Evolutionary conservation across 2,888 invertebrate species (phyloP).

Genomic region (Osmoderma eremita): DNA sequence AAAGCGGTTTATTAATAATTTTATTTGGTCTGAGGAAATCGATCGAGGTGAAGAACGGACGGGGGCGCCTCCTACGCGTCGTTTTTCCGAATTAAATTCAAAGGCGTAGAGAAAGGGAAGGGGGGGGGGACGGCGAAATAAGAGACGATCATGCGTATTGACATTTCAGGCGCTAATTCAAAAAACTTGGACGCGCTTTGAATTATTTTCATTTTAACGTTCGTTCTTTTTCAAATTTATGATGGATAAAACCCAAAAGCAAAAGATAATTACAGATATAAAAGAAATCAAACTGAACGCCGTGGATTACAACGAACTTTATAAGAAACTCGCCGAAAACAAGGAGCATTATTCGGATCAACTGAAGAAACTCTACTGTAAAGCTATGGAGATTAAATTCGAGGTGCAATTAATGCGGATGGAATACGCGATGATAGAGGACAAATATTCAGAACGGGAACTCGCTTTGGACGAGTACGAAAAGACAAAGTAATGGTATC

Average conservation of each 20-base stretch:
- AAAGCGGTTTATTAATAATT: constrained; percentile 41
- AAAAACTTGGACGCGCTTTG: no score
- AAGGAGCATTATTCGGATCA: constrained; percentile 34
- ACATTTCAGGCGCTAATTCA: no score
- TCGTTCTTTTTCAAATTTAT: not conserved
- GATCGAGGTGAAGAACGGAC: constrained; percentile 21
- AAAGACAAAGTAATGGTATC: not conserved
- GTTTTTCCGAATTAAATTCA: not conserved
- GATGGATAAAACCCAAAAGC: not conserved
- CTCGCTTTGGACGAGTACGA: not conserved
- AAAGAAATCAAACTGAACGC: constrained; percentile 1
- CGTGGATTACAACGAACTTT: constrained; percentile 10
- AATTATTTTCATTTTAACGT: no score
- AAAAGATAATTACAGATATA: not conserved
- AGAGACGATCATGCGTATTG: no score
- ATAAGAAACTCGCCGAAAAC: constrained; percentile 34
- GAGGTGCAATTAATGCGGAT: constrained; percentile 22
- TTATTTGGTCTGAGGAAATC: constrained; percentile 39
- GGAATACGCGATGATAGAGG: constrained; percentile 1
- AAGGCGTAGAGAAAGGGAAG: no score
- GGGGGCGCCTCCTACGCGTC: constrained; percentile 8
- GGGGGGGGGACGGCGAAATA: no score
- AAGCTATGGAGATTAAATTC: constrained; percentile 30
- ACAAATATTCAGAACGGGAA: not conserved
- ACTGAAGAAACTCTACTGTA: constrained; percentile 39